phyloP scores from a whole-genome alignment of 2,888 invertebrate genomes.

The Pomacea canaliculata region DNA sequence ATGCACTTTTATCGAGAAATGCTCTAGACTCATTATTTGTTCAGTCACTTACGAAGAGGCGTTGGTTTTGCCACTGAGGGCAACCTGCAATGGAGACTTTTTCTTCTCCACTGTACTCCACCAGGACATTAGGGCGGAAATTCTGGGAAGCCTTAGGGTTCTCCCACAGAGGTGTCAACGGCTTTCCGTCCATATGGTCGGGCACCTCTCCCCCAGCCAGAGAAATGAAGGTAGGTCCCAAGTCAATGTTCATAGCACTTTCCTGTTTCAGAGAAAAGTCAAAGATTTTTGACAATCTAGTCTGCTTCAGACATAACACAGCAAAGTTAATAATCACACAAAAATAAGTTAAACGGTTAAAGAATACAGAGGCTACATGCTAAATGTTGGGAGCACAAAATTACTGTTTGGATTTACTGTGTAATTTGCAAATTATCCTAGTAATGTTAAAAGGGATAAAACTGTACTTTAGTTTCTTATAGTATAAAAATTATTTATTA shows the following conservation, averaged over 20 bases:
- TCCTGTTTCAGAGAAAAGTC: slow-evolving; percentile 17
- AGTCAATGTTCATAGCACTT: slow-evolving; percentile 29
- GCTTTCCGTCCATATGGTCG: slow-evolving; percentile 27
- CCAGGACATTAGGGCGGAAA: slow-evolving; percentile 72
- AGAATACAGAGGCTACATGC: no score
- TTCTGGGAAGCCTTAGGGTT: slow-evolving; percentile 13
- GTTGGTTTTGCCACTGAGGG: slow-evolving; percentile 75
- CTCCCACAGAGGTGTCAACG: slow-evolving; percentile 9
- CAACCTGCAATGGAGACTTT: slow-evolving; percentile 75
- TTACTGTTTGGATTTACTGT: no score
- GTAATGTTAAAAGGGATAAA: no score
- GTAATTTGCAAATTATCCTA: no score
- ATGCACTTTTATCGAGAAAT: no score
- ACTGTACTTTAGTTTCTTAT: no score
- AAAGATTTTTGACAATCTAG: neutral
- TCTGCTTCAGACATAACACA: no score
- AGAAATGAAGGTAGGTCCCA: slow-evolving; percentile 32
- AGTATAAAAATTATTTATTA: no score
- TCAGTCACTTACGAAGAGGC: slow-evolving; percentile 75
- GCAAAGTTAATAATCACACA: no score
- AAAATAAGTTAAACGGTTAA: no score
- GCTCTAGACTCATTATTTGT: no score
- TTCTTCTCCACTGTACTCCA: slow-evolving; percentile 87
- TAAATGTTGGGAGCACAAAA: no score
- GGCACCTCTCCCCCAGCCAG: slow-evolving; percentile 17